Evolutionary conservation across 2,888 invertebrate species (phyloP), one percentile per base, ranked within the genome.

Genomic region (Antitype chi): DNA sequence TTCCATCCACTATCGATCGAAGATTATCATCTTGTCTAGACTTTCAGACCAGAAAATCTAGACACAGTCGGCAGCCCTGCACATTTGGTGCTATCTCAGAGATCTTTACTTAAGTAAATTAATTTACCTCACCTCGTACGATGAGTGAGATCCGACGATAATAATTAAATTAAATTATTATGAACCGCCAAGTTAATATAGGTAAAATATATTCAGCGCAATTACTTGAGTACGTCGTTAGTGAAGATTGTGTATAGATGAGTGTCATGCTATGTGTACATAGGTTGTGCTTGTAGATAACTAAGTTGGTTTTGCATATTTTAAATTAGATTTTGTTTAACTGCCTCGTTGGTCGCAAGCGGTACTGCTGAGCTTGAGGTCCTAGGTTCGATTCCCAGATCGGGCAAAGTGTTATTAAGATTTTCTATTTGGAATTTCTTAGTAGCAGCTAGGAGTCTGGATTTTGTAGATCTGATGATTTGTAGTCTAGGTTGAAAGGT

Each of bases 41-140:
- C 68, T 55, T 59, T 8, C 11, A 60, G 69, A 55, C 20, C 53
- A 64, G 49, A 64, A 60, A 55, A 70, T 81, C 59, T 70, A 66
- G 52, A 32, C 69, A 74, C 0, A 75, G 68, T 38, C 76, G 72
- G 47, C 83, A 88, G 47, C 87, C 87, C 88, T 87, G 66, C 23
- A 57, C 53, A 64, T 52, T 70, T 20, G 15, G 60, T 67, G 53
- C 62, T 85, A 89, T 89, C 89, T 59, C 47, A 43, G 62, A 63
- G 49, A 88, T 88, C 88, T 86, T 86, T 83, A 84, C 78, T 84
- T 80, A 82, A 83, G 82, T 88, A 88, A 87, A 88, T 88, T 88
- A 85, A 87, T 88, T 86, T 85, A 81, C 82, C 76, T 85, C 80
- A 81, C 83, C 80, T 83, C 79, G 74, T 78, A 78, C 86, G 78